Evolutionary conservation across 2,888 invertebrate species (phyloP).

Genomic region (Dasypolia templi): DNA sequence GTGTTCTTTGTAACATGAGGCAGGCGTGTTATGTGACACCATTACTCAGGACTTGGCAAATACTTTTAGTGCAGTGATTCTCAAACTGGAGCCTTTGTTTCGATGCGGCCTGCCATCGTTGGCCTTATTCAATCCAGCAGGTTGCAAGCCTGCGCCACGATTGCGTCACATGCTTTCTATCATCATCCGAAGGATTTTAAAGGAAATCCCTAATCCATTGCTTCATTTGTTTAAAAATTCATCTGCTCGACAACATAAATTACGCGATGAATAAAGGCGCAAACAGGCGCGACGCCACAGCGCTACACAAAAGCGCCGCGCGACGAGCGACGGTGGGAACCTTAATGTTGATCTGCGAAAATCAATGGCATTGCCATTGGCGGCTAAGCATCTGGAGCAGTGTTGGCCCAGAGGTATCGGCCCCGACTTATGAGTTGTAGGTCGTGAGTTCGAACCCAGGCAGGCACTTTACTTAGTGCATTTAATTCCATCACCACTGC

Average conservation of each 20-base stretch:
- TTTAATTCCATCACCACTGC: no score
- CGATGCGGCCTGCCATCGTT: neutral
- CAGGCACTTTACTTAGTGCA: no score
- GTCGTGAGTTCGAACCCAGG: no score
- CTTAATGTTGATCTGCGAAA: neutral
- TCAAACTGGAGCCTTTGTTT: conserved; percentile 24
- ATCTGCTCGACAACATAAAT: neutral
- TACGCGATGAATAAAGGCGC: neutral
- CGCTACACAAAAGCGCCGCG: no score
- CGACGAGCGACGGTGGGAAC: no score
- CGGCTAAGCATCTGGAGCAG: fast-evolving
- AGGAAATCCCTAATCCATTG: neutral
- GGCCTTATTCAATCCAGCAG: neutral
- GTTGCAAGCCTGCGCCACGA: neutral
- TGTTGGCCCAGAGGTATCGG: no score
- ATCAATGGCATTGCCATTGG: neutral
- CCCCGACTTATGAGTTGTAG: no score
- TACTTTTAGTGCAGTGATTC: conserved; percentile 40
- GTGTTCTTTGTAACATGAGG: conserved; percentile 47
- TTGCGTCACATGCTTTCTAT: neutral
- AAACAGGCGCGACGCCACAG: no score
- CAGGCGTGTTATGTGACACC: conserved; percentile 34
- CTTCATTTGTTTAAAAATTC: neutral
- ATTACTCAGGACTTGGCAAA: conserved; percentile 50
- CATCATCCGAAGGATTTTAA: neutral